A percentile compares a stretch with the other conserved stretches of the same genome.
Evolutionary conservation across 2,888 invertebrate genomes (phyloP).

Genomic region (Pachliopta kotzebuea): DNA sequence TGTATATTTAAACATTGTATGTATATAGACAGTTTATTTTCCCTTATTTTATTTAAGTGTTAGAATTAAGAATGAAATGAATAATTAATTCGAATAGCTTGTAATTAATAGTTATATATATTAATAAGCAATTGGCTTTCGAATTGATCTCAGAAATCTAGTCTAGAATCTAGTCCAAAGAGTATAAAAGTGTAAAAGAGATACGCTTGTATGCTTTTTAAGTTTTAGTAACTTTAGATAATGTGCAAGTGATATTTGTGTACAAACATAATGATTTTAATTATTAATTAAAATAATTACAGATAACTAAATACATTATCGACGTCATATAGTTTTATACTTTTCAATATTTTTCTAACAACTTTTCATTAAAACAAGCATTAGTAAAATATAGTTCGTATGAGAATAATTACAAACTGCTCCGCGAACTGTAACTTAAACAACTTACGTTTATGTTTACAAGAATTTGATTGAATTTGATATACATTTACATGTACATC

Average conservation of each 20-base stretch:
- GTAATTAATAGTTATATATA: conserved; percentile 25
- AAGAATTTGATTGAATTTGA: no score
- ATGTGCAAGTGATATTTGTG: neutral
- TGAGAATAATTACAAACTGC: no score
- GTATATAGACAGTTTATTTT: neutral
- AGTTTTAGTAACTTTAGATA: conserved; percentile 8
- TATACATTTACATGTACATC: no score
- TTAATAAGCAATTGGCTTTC: conserved; percentile 53
- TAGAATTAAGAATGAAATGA: conserved; percentile 16
- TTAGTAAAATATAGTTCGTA: no score
- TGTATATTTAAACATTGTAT: neutral
- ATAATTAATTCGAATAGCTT: neutral
- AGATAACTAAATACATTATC: neutral
- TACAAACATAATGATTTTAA: neutral
- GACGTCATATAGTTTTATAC: neutral
- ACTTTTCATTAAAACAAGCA: neutral
- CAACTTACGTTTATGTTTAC: no score
- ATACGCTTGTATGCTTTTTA: conserved; percentile 10
- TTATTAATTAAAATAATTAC: neutral
- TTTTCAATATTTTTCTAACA: neutral
- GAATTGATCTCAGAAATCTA: conserved; percentile 59
- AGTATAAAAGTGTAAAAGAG: conserved; percentile 21
- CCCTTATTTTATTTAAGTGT: conserved; percentile 6
- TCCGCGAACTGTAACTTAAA: no score
- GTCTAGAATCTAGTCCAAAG: conserved; percentile 38